Evolutionary conservation across 2,797 vertebrate species (phyloP), one percentile per base, ranked within the genome.

Genomic region (Acrossocheilus fasciatus): DNA sequence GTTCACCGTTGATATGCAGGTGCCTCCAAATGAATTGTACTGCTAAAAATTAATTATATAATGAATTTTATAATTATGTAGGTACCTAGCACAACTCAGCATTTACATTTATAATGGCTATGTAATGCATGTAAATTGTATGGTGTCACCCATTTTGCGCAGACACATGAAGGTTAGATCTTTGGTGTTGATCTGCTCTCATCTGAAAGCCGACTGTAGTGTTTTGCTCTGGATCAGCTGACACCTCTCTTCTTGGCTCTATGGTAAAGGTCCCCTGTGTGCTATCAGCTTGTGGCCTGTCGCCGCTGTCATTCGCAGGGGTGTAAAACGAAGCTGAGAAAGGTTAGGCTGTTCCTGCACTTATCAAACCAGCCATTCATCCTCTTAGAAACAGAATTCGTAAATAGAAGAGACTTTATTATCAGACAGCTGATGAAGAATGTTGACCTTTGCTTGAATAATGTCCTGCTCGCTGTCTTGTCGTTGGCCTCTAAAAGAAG

Each of bases 201-300:
- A 11, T 66, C 54, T 74, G 72, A 62, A 59, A 72, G 70, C 18
- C 39, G 50, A 78, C 52, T 30, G 54, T 69, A 68, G 26, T 86
- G 87, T 86, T 86, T 72, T 89, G 76, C 50, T 76, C 52, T 82
- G 64, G 57, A 84, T 90, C 86, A 86, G 50, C 77, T 88, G 84
- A 86, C 84, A 82, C 88, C 79, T 84, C 66, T 78, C 72, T 50
- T 36, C 4, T 50, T 69, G 81, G 82, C 84, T 75, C 87, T 62
- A 81, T 77, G 86, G 83, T 70, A 73, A 78, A 85, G 72, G 75
- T 86, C 83, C 83, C 86, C 82, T 79, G 79, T 86, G 85, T 80
- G 17, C 88, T 89, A 86, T 90, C 87, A 80, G 85, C 41, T 86
- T 87, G 86, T 86, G 78, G 78, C 57, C 78, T 86, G 78, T 81